phyloP scores from a whole-genome alignment of 2,888 invertebrate genomes.

The Onchidella celtica region DNA sequence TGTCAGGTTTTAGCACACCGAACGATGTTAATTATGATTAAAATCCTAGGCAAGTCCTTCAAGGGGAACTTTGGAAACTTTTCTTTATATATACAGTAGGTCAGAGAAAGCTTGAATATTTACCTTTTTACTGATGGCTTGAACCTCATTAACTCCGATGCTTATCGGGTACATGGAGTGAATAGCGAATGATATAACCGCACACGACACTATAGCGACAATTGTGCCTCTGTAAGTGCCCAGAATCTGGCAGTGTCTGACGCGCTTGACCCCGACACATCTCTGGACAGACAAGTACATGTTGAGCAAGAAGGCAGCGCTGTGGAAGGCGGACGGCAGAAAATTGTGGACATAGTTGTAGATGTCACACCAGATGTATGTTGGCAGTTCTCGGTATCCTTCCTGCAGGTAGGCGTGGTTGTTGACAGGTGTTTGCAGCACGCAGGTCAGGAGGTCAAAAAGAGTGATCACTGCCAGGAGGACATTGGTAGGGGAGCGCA shows the following conservation, averaged over 20 bases:
- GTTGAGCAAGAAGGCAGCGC: constrained; percentile 38
- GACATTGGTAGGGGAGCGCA: constrained; percentile 22
- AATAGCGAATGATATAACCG: neutral
- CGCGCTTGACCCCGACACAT: constrained; percentile 25
- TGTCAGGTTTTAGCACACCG: too few relatives aligned
- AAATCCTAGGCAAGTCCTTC: too few relatives aligned
- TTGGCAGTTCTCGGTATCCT: constrained; percentile 10
- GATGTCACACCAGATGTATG: constrained; percentile 10
- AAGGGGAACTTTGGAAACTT: too few relatives aligned
- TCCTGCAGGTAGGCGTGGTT: constrained; percentile 24
- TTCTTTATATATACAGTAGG: neutral
- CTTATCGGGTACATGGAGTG: constrained; percentile 27
- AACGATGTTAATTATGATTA: too few relatives aligned
- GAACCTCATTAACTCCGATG: neutral
- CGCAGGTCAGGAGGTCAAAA: constrained; percentile 30
- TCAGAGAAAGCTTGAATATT: too few relatives aligned
- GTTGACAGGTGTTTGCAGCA: constrained; percentile 2
- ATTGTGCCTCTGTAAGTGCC: constrained; percentile 28
- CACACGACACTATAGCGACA: neutral
- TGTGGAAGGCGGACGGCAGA: constrained; percentile 22
- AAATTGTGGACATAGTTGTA: constrained; percentile 39
- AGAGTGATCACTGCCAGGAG: constrained; percentile 14
- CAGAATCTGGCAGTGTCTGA: neutral
- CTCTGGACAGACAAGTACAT: constrained; percentile 38
- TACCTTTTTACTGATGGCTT: constrained; percentile 36